Conservation (phyloP, 2,888 invertebrate genomes). For the Halictus quadricinctus region DNA sequence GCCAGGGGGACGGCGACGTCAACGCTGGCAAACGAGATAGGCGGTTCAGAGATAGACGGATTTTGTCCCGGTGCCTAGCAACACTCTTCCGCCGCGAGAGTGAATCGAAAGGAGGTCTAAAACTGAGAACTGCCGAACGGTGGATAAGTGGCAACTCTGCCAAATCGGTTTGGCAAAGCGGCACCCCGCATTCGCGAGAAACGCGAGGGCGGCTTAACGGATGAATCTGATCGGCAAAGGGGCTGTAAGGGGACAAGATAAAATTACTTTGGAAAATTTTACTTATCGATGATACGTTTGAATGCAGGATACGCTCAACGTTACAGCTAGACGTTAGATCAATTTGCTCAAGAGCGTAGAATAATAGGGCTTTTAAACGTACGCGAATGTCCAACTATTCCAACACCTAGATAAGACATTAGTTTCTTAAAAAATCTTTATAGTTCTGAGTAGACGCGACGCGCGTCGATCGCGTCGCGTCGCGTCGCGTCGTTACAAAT, state of each 20-base stretch:
- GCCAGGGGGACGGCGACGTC: not conserved
- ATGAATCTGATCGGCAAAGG: not conserved
- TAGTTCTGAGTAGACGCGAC: not conserved
- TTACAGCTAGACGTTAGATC: not conserved
- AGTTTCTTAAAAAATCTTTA: not conserved
- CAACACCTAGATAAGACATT: not conserved
- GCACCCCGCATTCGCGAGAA: not conserved
- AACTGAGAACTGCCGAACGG: conserved; percentile 43
- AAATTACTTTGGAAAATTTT: not conserved
- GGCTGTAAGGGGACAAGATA: not conserved
- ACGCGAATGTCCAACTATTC: not conserved
- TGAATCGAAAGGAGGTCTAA: conserved; percentile 41
- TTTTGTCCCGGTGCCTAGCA: conserved; percentile 37
- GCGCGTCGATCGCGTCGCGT: no score
- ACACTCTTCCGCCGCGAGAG: conserved; percentile 5
- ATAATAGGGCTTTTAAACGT: not conserved
- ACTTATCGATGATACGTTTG: not conserved
- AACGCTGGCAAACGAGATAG: not conserved
- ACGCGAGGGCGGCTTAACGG: not conserved
- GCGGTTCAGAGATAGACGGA: conserved; percentile 31
- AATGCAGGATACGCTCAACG: not conserved
- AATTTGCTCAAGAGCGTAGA: not conserved
- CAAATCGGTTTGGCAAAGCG: conserved; percentile 16
- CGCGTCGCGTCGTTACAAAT: not conserved
- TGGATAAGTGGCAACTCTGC: conserved; percentile 42